A percentile compares a stretch with the other conserved stretches of the same genome.
Conservation (phyloP, 1,140 invertebrate species). For the Ganaspis sp. region DNA sequence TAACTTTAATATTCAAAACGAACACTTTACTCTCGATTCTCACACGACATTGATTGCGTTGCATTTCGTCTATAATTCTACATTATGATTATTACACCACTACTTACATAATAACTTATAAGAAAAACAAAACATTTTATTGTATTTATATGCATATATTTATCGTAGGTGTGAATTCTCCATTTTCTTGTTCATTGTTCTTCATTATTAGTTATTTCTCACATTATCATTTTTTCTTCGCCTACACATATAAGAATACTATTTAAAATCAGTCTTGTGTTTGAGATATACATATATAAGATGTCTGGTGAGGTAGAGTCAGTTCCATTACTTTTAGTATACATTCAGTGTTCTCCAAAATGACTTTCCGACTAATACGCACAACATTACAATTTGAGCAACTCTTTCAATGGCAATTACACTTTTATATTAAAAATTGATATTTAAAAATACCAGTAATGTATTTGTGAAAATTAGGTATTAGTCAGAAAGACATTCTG, state of each 20-base stretch:
- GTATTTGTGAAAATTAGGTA: no score
- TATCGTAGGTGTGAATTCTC: conserved; percentile 29
- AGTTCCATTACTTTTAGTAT: conserved; percentile 72
- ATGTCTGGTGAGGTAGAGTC: conserved; percentile 75
- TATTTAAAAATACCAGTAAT: not conserved
- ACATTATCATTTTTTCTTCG: conserved; percentile 40
- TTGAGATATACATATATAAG: conserved; percentile 72
- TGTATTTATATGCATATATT: conserved; percentile 24
- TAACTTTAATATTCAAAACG: not conserved
- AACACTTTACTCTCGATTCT: not conserved
- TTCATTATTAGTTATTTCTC: conserved; percentile 39
- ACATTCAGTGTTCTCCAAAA: conserved; percentile 65
- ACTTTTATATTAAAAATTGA: not conserved
- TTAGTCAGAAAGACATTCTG: no score
- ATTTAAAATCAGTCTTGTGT: conserved; percentile 77
- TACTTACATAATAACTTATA: conserved; percentile 4
- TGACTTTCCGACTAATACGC: not conserved
- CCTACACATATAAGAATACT: conserved; percentile 73
- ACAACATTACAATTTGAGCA: not conserved
- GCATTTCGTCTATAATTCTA: not conserved
- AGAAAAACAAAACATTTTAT: conserved; percentile 30
- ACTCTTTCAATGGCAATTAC: not conserved
- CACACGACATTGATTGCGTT: conserved; percentile 9
- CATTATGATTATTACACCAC: not conserved
- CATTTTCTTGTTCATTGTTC: conserved; percentile 39